Conservation (phyloP, 2,797 vertebrate genomes). For the Cichlasoma orientale region DNA sequence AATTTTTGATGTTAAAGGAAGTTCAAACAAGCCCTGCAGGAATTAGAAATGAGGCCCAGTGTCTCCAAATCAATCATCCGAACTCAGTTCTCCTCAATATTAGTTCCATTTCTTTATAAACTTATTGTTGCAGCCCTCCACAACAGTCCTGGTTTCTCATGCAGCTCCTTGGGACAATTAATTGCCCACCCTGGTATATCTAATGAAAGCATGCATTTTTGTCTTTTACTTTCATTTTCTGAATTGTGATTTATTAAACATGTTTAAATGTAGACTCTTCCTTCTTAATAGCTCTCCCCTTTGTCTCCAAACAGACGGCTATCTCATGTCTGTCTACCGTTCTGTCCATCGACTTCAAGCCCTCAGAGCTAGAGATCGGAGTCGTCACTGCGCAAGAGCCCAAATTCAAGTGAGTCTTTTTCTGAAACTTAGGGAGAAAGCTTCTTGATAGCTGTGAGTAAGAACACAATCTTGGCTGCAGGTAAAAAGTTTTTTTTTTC, state of each 20-base stretch:
- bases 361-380: constrained; percentile 92
- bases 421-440: background rate
- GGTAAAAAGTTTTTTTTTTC: background rate
- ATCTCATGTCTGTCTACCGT: constrained; percentile 92
- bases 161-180: too few relatives aligned
- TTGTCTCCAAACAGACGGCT: constrained; percentile 79
- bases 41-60: background rate
- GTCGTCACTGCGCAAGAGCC: constrained; percentile 88
- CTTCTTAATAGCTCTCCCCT: background rate
- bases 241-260: background rate
- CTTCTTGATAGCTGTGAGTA: background rate
- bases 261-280: background rate
- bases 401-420: constrained; percentile 86
- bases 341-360: constrained; percentile 94
- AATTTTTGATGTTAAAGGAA: background rate
- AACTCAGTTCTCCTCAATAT: background rate
- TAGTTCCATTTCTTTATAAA: too few relatives aligned
- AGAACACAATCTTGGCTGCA: background rate
- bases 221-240: background rate
- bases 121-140: too few relatives aligned
- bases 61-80: background rate
- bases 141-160: too few relatives aligned
- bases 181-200: background rate
- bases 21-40: background rate
- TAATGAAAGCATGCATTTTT: background rate